Percentiles rank a stretch among this genome's conserved stretches.
Evolutionary conservation across 2,113 vertebrate species (phyloP).

Genomic region (Lepidothrix coronata): DNA sequence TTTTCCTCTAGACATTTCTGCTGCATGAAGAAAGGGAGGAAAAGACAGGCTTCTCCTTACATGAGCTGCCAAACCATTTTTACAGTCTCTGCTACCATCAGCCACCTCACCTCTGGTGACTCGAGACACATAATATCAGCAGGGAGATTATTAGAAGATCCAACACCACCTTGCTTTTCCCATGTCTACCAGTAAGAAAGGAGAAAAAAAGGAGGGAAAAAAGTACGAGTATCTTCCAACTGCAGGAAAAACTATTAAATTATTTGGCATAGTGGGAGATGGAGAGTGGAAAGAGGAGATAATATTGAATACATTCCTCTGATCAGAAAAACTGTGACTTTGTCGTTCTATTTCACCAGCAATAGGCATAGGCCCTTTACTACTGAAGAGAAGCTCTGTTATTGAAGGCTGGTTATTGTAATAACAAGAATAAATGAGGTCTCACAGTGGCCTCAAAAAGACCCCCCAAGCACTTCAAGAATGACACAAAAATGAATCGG

Average conservation of each 20-base stretch:
- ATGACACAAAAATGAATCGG: not conserved
- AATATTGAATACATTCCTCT: not conserved
- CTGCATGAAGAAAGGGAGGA: not conserved
- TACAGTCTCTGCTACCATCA: not conserved
- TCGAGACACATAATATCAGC: not conserved
- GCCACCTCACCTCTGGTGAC: not conserved
- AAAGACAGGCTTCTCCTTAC: not conserved
- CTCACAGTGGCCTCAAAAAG: not conserved
- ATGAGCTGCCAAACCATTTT: not conserved
- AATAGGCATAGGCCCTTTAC: not conserved
- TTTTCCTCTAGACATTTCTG: not conserved
- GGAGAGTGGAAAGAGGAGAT: not conserved
- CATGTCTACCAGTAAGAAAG: not conserved
- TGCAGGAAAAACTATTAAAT: not conserved
- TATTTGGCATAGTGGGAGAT: not conserved
- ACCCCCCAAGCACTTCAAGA: not conserved
- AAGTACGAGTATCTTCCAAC: not conserved
- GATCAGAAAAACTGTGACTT: not conserved
- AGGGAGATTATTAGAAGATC: not conserved
- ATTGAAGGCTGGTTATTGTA: not conserved
- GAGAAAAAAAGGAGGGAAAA: not conserved
- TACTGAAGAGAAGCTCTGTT: not conserved
- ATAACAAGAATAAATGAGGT: not conserved
- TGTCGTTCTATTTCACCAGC: not conserved
- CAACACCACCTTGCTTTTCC: not conserved